These are phyloP conservation scores for Chionodraco myersi DNA, from an alignment of 2,113 vertebrate species.

Conservation along the genomic window DNA sequence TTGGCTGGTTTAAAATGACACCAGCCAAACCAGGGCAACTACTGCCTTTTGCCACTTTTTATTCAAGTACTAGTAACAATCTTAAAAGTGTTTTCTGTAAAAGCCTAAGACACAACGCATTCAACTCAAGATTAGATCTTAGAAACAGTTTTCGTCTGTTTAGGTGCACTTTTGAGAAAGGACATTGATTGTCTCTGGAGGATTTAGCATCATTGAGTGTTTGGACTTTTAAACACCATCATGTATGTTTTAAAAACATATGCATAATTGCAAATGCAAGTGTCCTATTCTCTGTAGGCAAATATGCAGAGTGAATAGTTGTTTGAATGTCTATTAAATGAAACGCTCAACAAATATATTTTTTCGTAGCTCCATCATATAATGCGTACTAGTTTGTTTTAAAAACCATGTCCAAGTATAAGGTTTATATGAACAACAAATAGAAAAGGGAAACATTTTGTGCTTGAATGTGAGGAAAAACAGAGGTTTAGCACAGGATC, in stretches of 20 bases:
- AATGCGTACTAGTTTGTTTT: neutral
- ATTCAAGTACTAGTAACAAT: slow-evolving; percentile 15
- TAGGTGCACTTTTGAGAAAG: slow-evolving; percentile 8
- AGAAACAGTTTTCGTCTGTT: neutral
- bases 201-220: neutral
- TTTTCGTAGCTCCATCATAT: no score
- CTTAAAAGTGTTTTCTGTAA: neutral
- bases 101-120: no score
- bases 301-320: neutral
- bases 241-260: neutral
- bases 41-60: neutral
- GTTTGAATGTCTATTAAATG: slow-evolving; percentile 20
- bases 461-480: neutral
- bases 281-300: neutral
- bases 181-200: neutral
- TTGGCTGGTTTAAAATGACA: slow-evolving; percentile 14
- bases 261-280: slow-evolving; percentile 4
- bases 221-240: neutral
- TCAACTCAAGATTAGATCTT: no score
- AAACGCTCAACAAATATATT: neutral
- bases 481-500: slow-evolving; percentile 1
- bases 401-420: neutral
- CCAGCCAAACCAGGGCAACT: neutral
- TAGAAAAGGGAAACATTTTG: neutral
- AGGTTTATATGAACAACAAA: neutral